These are phyloP conservation scores for Dynastes tityus DNA, from an alignment of 2,888 invertebrate species.

Conservation along the genomic window DNA sequence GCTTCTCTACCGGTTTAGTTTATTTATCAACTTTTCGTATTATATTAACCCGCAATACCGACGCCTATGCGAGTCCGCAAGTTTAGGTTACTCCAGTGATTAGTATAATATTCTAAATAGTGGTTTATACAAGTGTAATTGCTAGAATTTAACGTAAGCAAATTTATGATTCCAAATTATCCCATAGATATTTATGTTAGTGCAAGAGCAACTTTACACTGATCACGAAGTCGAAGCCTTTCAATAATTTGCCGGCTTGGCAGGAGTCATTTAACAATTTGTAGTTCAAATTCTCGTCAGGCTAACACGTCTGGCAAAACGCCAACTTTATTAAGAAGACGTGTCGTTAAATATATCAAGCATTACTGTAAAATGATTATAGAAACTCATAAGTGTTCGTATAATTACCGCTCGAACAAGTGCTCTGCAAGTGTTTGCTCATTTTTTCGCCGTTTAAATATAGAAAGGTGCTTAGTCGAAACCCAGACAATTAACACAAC, in stretches of 20 bases:
- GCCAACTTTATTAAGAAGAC: constrained; percentile 36
- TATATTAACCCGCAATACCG: too few relatives aligned
- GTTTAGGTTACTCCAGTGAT: too few relatives aligned
- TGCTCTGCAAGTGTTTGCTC: constrained; percentile 21
- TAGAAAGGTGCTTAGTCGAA: constrained; percentile 17
- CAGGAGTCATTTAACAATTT: constrained; percentile 12
- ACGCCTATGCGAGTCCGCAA: too few relatives aligned
- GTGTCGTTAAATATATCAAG: constrained; percentile 34
- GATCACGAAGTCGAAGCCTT: too few relatives aligned
- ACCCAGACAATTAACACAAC: constrained; percentile 17
- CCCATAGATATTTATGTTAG: neutral
- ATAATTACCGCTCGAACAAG: constrained; percentile 14
- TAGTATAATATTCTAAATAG: too few relatives aligned
- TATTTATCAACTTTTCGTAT: too few relatives aligned
- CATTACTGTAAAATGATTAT: constrained; percentile 29
- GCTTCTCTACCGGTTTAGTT: too few relatives aligned
- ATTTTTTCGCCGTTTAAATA: constrained; percentile 29
- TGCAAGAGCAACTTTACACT: too few relatives aligned
- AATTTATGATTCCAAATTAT: too few relatives aligned
- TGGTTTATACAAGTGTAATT: too few relatives aligned
- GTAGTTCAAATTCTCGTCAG: constrained; percentile 14
- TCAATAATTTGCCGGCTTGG: neutral
- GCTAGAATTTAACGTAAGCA: too few relatives aligned
- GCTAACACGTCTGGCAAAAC: constrained; percentile 18
- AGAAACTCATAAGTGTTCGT: constrained; percentile 21